Evolutionary conservation across 2,888 invertebrate species (phyloP).

Genomic region (Brachycybe producta): DNA sequence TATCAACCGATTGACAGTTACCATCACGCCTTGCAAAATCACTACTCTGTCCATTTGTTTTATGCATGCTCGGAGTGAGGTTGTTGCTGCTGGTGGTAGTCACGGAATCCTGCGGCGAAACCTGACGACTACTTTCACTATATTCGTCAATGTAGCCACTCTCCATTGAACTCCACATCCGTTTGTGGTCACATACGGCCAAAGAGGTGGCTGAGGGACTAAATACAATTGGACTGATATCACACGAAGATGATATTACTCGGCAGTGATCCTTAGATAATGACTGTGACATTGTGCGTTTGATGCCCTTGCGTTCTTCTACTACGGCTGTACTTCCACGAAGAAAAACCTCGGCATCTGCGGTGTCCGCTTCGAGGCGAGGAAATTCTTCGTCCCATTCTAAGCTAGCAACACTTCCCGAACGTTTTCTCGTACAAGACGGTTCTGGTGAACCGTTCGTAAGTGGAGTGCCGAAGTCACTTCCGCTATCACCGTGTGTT

Average conservation of each 20-base stretch:
- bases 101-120: not conserved
- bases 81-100: not conserved
- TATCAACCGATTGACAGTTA: not conserved
- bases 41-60: not conserved
- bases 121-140: not conserved
- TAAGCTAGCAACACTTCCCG: conserved; percentile 12
- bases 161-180: conserved; percentile 11
- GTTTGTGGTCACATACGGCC: conserved; percentile 14
- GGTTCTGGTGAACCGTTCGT: conserved; percentile 19
- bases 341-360: too few relatives aligned
- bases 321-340: too few relatives aligned
- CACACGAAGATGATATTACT: too few relatives aligned
- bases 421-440: not conserved
- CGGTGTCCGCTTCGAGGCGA: not conserved
- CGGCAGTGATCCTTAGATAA: too few relatives aligned
- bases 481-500: conserved; percentile 14
- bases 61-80: not conserved
- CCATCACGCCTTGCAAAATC: conserved; percentile 19
- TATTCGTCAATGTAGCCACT: conserved; percentile 10
- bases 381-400: conserved; percentile 20
- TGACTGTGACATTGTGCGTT: too few relatives aligned
- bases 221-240: too few relatives aligned
- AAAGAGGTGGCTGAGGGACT: too few relatives aligned
- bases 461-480: conserved; percentile 18
- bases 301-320: too few relatives aligned